Evolutionary conservation across 2,797 vertebrate genomes (phyloP).

Genomic region (Brachyalestes nurse): DNA sequence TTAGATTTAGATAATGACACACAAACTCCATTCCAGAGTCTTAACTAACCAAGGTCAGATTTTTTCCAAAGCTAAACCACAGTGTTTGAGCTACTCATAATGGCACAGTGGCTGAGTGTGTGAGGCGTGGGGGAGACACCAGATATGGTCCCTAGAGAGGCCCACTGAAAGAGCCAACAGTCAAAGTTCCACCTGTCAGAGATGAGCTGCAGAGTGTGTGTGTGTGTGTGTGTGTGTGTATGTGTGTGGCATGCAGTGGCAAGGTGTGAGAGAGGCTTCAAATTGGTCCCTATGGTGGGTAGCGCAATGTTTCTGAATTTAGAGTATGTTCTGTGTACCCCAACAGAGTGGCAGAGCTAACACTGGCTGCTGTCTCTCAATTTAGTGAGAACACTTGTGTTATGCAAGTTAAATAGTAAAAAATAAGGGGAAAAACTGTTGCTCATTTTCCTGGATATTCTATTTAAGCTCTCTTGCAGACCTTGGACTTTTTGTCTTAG

Average conservation of each 20-base stretch:
- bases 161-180: constrained; percentile 54
- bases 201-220: constrained; percentile 50
- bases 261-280: constrained; percentile 52
- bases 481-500: too few relatives aligned
- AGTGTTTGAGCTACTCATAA: constrained; percentile 48
- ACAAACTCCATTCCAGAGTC: constrained; percentile 30
- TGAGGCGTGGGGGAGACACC: constrained; percentile 48
- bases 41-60: constrained; percentile 49
- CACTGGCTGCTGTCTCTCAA: constrained; percentile 34
- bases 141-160: constrained; percentile 51
- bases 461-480: not conserved
- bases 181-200: constrained; percentile 61
- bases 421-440: not conserved
- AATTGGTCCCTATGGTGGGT: constrained; percentile 59
- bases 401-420: not conserved
- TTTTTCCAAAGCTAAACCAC: constrained; percentile 36
- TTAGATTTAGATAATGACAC: constrained; percentile 29
- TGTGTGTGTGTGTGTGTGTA: constrained; percentile 33
- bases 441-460: not conserved
- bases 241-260: constrained; percentile 60
- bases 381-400: constrained; percentile 34
- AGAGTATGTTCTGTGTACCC: constrained; percentile 38
- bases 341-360: constrained; percentile 27
- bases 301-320: constrained; percentile 52
- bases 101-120: constrained; percentile 33